phyloP scores from a whole-genome alignment of 2,888 invertebrate species.

The Dendrolimus pini region DNA sequence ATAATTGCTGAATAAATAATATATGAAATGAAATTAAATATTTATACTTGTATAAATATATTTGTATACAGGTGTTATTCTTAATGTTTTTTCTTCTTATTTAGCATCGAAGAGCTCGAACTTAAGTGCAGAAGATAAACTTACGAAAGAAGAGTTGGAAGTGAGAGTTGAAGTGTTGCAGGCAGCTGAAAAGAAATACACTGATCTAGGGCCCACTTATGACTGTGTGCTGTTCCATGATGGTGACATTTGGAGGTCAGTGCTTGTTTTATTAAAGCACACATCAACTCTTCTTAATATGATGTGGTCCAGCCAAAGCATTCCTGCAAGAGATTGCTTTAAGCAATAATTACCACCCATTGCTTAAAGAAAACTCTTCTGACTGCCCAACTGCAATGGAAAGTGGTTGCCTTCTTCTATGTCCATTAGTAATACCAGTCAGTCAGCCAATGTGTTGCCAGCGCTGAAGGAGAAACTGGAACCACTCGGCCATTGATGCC shows the following conservation, averaged over 20 bases:
- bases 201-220: slow-evolving; percentile 91
- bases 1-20: too few species aligned
- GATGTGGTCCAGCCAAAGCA: not conserved
- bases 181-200: slow-evolving; percentile 90
- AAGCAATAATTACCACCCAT: too few species aligned
- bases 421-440: not conserved
- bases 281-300: not conserved
- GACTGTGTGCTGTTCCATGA: slow-evolving; percentile 97
- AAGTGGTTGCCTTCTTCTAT: not conserved
- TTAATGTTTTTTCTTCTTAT: too few species aligned
- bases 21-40: too few species aligned
- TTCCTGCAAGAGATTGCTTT: too few species aligned
- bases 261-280: too few species aligned
- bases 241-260: slow-evolving; percentile 91
- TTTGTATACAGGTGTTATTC: too few species aligned
- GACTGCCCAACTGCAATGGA: not conserved
- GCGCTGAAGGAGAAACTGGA: too few species aligned
- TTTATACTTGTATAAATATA: too few species aligned
- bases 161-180: slow-evolving; percentile 89
- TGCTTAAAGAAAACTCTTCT: too few species aligned
- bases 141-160: slow-evolving; percentile 92
- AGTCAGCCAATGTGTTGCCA: not conserved
- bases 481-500: not conserved
- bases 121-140: slow-evolving; percentile 82
- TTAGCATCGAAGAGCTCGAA: slow-evolving; percentile 61